phyloP scores from a whole-genome alignment of 2,797 vertebrate species.

The Harpagifer antarcticus region DNA sequence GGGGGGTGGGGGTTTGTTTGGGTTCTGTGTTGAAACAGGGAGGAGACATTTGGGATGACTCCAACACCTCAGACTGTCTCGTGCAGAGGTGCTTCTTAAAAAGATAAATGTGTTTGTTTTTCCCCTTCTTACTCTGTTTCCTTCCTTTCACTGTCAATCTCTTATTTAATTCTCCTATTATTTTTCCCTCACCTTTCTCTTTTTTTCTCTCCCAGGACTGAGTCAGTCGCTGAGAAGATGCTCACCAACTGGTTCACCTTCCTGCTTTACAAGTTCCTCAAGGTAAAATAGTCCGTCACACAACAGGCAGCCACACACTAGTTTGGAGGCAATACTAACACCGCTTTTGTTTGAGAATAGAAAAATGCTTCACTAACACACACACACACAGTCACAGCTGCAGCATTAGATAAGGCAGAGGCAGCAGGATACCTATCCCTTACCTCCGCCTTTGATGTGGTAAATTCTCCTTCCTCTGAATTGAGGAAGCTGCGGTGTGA shows the following conservation, averaged over 20 bases:
- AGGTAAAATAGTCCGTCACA: slow-evolving; percentile 76
- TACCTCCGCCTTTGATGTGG: slow-evolving; percentile 68
- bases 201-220: slow-evolving; percentile 75
- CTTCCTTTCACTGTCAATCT: neutral
- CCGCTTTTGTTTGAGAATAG: slow-evolving; percentile 41
- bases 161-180: slow-evolving; percentile 13
- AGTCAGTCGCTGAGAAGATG: slow-evolving; percentile 90
- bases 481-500: slow-evolving; percentile 60
- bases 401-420: slow-evolving; percentile 73
- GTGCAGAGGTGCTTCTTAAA: neutral
- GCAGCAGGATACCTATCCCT: slow-evolving; percentile 62
- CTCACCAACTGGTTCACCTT: slow-evolving; percentile 91
- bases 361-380: slow-evolving; percentile 24
- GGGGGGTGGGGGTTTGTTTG: neutral
- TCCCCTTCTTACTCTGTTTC: neutral
- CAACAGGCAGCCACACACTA: slow-evolving; percentile 19
- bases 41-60: neutral
- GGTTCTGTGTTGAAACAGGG: slow-evolving; percentile 8
- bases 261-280: slow-evolving; percentile 89
- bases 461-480: slow-evolving; percentile 54
- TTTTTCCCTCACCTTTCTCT: neutral
- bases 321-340: slow-evolving; percentile 47
- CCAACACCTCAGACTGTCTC: slow-evolving; percentile 2
- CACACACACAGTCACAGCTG: slow-evolving; percentile 61
- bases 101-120: neutral